Percentiles rank a stretch among this genome's conserved stretches.
These are phyloP conservation scores for Oreonectes daqikongensis DNA, from an alignment of 2,797 vertebrate genomes.

Conservation along the genomic window DNA sequence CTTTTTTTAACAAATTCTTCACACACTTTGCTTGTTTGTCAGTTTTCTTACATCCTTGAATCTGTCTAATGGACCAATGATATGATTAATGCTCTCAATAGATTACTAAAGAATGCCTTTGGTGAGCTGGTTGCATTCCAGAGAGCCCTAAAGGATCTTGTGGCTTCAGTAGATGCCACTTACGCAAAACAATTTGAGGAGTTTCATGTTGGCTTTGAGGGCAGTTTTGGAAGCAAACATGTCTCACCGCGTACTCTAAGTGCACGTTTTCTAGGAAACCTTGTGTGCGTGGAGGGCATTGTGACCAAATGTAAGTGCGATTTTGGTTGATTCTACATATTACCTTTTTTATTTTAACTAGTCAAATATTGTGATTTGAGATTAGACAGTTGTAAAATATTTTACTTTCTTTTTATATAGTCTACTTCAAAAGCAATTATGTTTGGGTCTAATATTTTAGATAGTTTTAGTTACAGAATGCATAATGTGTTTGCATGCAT, in stretches of 20 bases:
- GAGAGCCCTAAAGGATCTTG: slow-evolving; percentile 78
- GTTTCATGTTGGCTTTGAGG: slow-evolving; percentile 66
- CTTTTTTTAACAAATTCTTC: too few relatives aligned
- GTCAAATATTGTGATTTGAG: too few relatives aligned
- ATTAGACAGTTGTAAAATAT: too few relatives aligned
- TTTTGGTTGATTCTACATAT: slow-evolving; percentile 47
- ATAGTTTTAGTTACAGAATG: neutral
- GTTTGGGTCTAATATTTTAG: too few relatives aligned
- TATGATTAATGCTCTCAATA: slow-evolving; percentile 45
- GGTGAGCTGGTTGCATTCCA: slow-evolving; percentile 76
- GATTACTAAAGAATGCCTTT: slow-evolving; percentile 73
- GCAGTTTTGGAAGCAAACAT: slow-evolving; percentile 68
- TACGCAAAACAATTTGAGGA: slow-evolving; percentile 74
- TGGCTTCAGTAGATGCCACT: slow-evolving; percentile 70
- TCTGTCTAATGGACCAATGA: neutral
- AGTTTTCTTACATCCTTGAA: neutral
- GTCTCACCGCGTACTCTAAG: slow-evolving; percentile 67
- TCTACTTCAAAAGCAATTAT: too few relatives aligned
- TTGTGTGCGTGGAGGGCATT: slow-evolving; percentile 77
- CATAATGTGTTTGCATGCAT: neutral
- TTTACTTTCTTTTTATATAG: too few relatives aligned
- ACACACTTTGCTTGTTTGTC: too few relatives aligned
- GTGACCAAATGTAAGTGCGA: slow-evolving; percentile 72
- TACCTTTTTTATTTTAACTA: neutral
- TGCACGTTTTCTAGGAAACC: slow-evolving; percentile 70